Evolutionary conservation across 2,113 vertebrate species (phyloP), one percentile per base, ranked within the genome.

Genomic region (Sisor rabdophorus): DNA sequence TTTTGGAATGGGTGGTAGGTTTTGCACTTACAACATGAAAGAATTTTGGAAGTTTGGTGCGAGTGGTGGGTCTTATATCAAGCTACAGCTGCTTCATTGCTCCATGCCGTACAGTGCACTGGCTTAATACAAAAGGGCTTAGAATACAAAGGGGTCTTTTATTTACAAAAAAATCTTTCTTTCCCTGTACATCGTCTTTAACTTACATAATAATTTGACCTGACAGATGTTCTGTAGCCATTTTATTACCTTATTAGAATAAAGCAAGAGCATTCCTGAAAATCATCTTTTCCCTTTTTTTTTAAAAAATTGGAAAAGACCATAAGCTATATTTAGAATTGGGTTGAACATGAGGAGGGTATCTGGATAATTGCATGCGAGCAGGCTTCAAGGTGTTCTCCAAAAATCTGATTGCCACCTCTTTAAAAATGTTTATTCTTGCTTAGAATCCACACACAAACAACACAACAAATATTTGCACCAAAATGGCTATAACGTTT

Each of bases 111-210:
- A 85, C 77, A 84, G 82, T 83, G 87, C 83, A 85, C 82, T 28
- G 85, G 85, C 83, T 85, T 84, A 85, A 84, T 53, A 20, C 20
- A 24, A 20, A 20, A 58, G 2, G 17, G 55, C 3, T 58, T 85
- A 85, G 87, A 87, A 78, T 88, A 68, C 22, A 56, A 76, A 47
- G 67, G 79, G 82, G 81, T 81, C 78, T 40, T 79, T 65, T 63
- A 36, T 73, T 65, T 84, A 80, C 32, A 85, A 86, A 85, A 85
- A 79, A 85, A 69, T 52, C 84, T 83, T 81, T 84, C 86, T 84
- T 82, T 84, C 79, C n/a, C 20, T 78, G 73, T 79, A 80, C 67
- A 74, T 78, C 81, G 28, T 60, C 52, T 72, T 73, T 56, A 79
- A 64, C 44, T 55, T 60, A 36, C 19, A 17, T 44, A 11, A 26